Evolutionary conservation across 1,140 invertebrate genomes (phyloP).

Genomic region (Maconellicoccus hirsutus): DNA sequence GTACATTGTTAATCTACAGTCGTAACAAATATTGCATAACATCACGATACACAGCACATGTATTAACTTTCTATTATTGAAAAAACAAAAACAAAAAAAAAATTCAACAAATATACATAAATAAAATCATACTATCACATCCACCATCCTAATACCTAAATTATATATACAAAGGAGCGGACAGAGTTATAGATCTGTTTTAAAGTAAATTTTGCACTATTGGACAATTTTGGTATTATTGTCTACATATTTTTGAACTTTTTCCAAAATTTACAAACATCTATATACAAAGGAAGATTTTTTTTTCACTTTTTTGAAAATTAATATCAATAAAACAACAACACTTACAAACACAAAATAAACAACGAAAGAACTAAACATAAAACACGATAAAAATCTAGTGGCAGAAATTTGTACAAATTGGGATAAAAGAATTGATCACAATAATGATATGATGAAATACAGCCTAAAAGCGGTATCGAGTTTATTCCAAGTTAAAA

Average conservation of each 20-base stretch:
- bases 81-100: background rate
- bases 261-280: background rate
- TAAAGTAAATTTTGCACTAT: background rate
- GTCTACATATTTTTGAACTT: background rate
- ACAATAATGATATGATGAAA: slow-evolving; percentile 16
- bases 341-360: background rate
- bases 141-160: too few species aligned
- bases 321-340: background rate
- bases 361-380: background rate
- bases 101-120: background rate
- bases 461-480: background rate
- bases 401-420: slow-evolving; percentile 8
- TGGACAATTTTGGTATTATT: background rate
- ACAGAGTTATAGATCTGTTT: too few species aligned
- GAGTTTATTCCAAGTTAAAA: background rate
- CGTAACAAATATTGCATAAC: background rate
- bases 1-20: background rate
- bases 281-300: background rate
- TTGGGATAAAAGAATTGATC: slow-evolving; percentile 8
- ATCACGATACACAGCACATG: slow-evolving; percentile 15
- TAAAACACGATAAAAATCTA: background rate
- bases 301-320: background rate
- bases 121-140: slow-evolving; percentile 6
- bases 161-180: too few species aligned
- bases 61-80: background rate